phyloP scores from a whole-genome alignment of 1,140 invertebrate species.

The Meloidogyne exigua region DNA sequence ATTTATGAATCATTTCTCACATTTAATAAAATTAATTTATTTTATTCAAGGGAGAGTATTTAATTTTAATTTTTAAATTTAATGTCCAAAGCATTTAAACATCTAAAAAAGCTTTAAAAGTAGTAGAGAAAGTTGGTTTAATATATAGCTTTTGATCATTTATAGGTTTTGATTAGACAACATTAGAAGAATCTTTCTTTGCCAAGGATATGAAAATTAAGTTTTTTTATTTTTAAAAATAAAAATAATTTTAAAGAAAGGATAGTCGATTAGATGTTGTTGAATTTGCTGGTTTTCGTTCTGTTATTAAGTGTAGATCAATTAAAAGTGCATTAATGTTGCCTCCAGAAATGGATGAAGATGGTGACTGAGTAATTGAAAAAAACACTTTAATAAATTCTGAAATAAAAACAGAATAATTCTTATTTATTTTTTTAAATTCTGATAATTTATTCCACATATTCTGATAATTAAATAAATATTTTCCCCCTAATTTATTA shows the following conservation, averaged over 20 bases:
- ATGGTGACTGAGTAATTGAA: constrained; percentile 50
- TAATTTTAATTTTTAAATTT: constrained; percentile 61
- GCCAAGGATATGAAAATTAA: constrained; percentile 63
- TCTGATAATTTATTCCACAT: no score
- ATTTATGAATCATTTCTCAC: no score
- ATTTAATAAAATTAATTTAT: no score
- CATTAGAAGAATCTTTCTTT: constrained; percentile 61
- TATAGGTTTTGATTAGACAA: constrained; percentile 61
- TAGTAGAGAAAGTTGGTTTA: constrained; percentile 60
- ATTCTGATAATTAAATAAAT: no score
- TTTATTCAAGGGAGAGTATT: not conserved
- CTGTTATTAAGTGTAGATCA: constrained; percentile 58
- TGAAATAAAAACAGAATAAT: no score
- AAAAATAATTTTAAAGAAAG: not conserved
- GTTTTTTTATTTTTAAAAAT: not conserved
- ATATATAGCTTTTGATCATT: constrained; percentile 62
- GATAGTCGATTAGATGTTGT: constrained; percentile 60
- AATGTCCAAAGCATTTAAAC: constrained; percentile 60
- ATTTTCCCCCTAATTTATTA: no score
- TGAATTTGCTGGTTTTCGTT: constrained; percentile 62
- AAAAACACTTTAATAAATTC: not conserved
- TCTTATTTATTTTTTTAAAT: no score
- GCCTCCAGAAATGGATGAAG: constrained; percentile 52
- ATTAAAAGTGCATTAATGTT: constrained; percentile 54
- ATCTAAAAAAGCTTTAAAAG: constrained; percentile 60